Evolutionary conservation across 2,888 invertebrate species (phyloP), one percentile per base, ranked within the genome.

Genomic region (Spodoptera exigua): DNA sequence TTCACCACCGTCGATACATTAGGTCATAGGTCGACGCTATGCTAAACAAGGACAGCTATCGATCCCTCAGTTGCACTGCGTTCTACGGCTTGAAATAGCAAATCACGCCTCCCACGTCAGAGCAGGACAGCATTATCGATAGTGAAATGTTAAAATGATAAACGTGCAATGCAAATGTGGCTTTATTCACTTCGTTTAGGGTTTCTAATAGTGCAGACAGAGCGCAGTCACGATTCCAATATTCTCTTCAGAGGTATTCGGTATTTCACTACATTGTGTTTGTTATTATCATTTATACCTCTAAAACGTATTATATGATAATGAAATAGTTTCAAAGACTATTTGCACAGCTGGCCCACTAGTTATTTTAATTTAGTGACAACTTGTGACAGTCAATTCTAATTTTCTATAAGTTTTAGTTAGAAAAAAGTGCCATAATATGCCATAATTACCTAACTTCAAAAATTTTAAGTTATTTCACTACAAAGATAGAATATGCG

Each of bases 71-170:
- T 84, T 86, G 78, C 88, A 86, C 88, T 82, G 78, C 82, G 79
- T 82, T 83, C 88, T 88, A 88, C 83, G 80, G 83, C 83, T 87
- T 82, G 88, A 88, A 92, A 90, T 89, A 85, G 88, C 91, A 88
- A 91, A 92, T 92, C 92, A 93, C 92, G 92, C 92, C 92, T 91
- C 88, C 90, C 82, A 84, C 82, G 87, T 73, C 74, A 85, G 92
- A 93, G 81, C 80, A 85, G 87, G 92, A 93, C 80, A 87, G 91
- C 89, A 85, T 82, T 87, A 90, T 86, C 83, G 86, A 89, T 89
- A 90, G 90, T 88, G 89, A 91, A 92, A 92, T 89, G 89, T 85
- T 89, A 82, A 81, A 83, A 77, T 78, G 76, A 82, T 79, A 79
- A 80, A 71, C 74, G 74, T 74, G 74, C 85, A 81, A 86, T 84